Percentiles rank a stretch among this genome's conserved stretches.
Evolutionary conservation across 2,797 vertebrate species (phyloP).

Genomic region (Lepus oiostolus): DNA sequence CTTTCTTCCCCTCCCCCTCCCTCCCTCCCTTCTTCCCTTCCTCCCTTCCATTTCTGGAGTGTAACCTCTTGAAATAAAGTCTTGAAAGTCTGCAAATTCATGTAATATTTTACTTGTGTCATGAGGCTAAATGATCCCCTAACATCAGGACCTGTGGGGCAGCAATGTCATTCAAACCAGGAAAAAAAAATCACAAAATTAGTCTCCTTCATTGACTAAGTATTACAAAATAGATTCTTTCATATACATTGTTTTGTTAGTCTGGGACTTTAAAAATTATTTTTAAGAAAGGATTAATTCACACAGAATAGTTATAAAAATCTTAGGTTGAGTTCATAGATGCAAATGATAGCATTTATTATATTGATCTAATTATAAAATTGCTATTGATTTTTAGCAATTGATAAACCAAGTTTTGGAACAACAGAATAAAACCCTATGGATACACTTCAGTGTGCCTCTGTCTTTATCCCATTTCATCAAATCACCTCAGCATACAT

Average conservation of each 20-base stretch:
- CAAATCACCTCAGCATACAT: constrained; percentile 14
- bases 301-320: background rate
- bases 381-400: background rate
- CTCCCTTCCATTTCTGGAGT: background rate
- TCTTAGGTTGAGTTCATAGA: background rate
- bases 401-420: background rate
- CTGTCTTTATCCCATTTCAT: background rate
- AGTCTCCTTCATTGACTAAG: background rate
- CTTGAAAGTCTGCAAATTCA: background rate
- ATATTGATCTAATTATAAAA: background rate
- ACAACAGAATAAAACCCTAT: background rate
- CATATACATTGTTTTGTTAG: background rate
- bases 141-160: background rate
- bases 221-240: background rate
- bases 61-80: background rate
- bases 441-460: background rate
- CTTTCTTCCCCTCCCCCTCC: too few relatives aligned
- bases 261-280: background rate
- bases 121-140: background rate
- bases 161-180: background rate
- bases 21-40: background rate
- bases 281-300: background rate
- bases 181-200: background rate
- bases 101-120: background rate
- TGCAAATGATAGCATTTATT: background rate